Conservation (phyloP, 1,140 invertebrate species). For the Manduca sexta region DNA sequence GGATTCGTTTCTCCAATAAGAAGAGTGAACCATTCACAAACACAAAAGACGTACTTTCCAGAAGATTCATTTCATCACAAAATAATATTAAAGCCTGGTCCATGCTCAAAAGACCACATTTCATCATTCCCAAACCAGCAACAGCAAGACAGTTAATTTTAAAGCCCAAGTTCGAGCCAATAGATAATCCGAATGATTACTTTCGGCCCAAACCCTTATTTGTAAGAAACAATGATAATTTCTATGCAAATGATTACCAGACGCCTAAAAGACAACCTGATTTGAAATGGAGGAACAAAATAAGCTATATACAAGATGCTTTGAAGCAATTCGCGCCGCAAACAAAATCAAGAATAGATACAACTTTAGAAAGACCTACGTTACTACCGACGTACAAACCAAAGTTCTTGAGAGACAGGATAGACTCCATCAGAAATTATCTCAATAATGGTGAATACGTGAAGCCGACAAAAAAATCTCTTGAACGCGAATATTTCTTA, state of each 20-base stretch:
- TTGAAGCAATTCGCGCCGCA: slow-evolving; percentile 1
- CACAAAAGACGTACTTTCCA: neutral
- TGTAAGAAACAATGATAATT: slow-evolving; percentile 15
- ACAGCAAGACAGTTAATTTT: slow-evolving; percentile 21
- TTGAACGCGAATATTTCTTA: slow-evolving; percentile 7
- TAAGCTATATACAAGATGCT: slow-evolving; percentile 22
- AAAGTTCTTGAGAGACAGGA: slow-evolving; percentile 33
- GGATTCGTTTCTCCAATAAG: slow-evolving; percentile 21
- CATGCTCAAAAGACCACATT: too few species aligned
- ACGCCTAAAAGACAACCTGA: slow-evolving; percentile 3
- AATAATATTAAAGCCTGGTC: too few species aligned
- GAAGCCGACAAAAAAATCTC: slow-evolving; percentile 4
- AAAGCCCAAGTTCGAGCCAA: slow-evolving; percentile 25
- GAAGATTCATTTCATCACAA: too few species aligned
- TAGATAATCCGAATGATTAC: slow-evolving; percentile 2
- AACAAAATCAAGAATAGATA: neutral
- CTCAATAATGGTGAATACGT: slow-evolving; percentile 18
- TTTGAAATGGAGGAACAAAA: slow-evolving; percentile 22
- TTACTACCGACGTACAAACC: slow-evolving; percentile 13
- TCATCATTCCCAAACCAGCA: neutral
- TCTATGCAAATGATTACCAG: slow-evolving; percentile 23
- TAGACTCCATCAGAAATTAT: slow-evolving; percentile 35
- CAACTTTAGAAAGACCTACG: neutral
- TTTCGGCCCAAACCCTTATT: slow-evolving; percentile 9
- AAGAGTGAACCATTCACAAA: slow-evolving; percentile 10